phyloP scores from a whole-genome alignment of 2,888 invertebrate genomes.

The Hyles lineata region DNA sequence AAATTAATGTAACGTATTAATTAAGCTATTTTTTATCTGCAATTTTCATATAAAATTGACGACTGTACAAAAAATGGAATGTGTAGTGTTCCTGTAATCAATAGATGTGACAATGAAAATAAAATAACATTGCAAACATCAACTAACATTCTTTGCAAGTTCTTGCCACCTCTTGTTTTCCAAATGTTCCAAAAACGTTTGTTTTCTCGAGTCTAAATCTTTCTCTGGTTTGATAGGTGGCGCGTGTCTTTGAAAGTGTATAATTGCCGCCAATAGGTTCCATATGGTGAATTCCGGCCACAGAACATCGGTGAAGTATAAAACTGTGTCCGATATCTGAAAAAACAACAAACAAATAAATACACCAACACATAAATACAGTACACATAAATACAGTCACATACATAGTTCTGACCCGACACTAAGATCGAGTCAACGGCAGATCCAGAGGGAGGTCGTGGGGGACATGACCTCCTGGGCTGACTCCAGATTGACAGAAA shows the following conservation, averaged over 20 bases:
- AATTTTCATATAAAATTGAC: too few species aligned
- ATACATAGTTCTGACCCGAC: too few species aligned
- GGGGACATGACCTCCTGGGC: too few species aligned
- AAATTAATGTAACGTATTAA: too few species aligned
- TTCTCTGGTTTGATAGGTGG: constrained; percentile 50
- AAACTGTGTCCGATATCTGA: constrained; percentile 90
- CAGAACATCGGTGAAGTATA: constrained; percentile 94
- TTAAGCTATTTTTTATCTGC: too few species aligned
- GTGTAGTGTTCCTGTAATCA: background rate
- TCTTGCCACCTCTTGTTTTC: constrained; percentile 66
- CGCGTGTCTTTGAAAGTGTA: constrained; percentile 91
- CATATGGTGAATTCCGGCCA: constrained; percentile 99
- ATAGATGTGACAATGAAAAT: background rate
- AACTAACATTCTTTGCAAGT: constrained; percentile 59
- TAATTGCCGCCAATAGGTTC: constrained; percentile 94
- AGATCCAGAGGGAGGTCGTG: too few species aligned
- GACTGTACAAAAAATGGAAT: too few species aligned
- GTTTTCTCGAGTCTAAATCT: constrained; percentile 6
- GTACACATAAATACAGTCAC: too few species aligned
- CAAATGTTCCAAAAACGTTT: constrained; percentile 70
- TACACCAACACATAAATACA: too few species aligned
- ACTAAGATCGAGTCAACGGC: too few species aligned
- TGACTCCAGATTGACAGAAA: too few species aligned
- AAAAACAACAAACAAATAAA: constrained; percentile 42
- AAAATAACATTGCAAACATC: constrained; percentile 37